Conservation (phyloP, 2,797 vertebrate genomes). For the Neosilurus mollespiculum region DNA sequence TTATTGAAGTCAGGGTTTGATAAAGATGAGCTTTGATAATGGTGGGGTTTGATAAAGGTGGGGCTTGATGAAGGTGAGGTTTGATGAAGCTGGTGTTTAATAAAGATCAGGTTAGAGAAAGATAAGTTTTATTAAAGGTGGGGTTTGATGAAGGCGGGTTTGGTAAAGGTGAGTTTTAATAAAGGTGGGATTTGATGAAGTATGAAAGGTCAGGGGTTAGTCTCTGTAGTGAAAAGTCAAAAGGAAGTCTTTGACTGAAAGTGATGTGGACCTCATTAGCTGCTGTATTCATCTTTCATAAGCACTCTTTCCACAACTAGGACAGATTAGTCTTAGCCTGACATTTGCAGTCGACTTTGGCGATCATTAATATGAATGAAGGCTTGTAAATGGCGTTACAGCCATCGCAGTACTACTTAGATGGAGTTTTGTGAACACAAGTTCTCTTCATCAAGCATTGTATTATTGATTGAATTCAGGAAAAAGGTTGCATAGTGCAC, state of each 20-base stretch:
- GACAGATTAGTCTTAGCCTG: constrained; percentile 26
- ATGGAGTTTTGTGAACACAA: constrained; percentile 11
- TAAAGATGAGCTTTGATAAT: too few relatives aligned
- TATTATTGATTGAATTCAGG: background rate
- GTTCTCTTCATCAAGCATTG: constrained; percentile 28
- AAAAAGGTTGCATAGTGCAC: constrained; percentile 1
- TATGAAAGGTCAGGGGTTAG: constrained; percentile 4
- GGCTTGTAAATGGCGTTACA: constrained; percentile 47
- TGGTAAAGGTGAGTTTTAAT: background rate
- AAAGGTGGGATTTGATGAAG: background rate
- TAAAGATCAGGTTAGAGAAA: too few relatives aligned
- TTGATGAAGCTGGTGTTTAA: too few relatives aligned
- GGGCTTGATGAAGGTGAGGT: background rate
- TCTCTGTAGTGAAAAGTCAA: background rate
- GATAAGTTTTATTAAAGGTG: too few relatives aligned
- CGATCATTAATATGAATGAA: constrained; percentile 53
- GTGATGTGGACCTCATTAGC: constrained; percentile 29
- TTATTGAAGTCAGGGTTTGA: too few relatives aligned
- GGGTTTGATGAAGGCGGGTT: background rate
- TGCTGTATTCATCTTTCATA: constrained; percentile 43
- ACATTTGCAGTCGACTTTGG: constrained; percentile 48
- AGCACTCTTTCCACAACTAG: constrained; percentile 13
- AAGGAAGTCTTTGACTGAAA: background rate
- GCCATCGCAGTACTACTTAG: constrained; percentile 12
- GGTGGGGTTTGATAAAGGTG: too few relatives aligned